A percentile compares a stretch with the other conserved stretches of the same genome.
phyloP scores from a whole-genome alignment of 2,113 vertebrate genomes.

The Corythaeola cristata region DNA sequence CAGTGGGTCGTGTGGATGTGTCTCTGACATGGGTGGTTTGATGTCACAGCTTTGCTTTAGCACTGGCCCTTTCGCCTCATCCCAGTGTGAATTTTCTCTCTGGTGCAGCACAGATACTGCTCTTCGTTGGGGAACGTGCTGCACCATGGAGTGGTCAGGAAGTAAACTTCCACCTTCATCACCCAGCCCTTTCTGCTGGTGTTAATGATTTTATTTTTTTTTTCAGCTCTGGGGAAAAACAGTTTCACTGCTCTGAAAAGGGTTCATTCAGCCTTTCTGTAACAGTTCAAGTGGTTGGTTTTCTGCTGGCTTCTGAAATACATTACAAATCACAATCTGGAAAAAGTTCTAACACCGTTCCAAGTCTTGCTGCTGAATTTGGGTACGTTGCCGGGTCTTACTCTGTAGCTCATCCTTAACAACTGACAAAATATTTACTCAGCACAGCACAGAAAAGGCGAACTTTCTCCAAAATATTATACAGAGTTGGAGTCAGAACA shows the following conservation, averaged over 20 bases:
- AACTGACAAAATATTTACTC: conserved; percentile 92
- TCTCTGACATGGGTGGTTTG: background rate
- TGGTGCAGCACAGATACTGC: background rate
- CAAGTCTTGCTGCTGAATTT: conserved; percentile 81
- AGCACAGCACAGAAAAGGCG: conserved; percentile 75
- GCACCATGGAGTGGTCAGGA: background rate
- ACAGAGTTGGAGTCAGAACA: conserved; percentile 81
- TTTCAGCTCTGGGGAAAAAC: conserved; percentile 11
- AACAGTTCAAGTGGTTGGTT: conserved; percentile 73
- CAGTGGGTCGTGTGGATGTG: accelerated
- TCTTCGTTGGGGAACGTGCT: background rate
- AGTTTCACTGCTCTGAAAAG: conserved; percentile 70
- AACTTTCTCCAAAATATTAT: conserved; percentile 84
- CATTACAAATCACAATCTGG: conserved; percentile 78
- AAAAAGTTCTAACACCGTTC: conserved; percentile 77
- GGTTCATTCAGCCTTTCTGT: conserved; percentile 75
- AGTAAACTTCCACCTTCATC: background rate
- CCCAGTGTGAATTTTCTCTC: background rate
- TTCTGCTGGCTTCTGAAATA: conserved; percentile 79
- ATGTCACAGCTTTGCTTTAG: background rate
- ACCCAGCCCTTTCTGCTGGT: conserved; percentile 14
- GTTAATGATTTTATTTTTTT: conserved; percentile 27
- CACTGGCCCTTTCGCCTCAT: background rate
- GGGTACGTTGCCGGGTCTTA: conserved; percentile 75
- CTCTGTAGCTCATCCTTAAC: conserved; percentile 85